Base-by-base conservation (phyloP, 2,888 invertebrate genomes). In the Macaria liturata region DNA sequence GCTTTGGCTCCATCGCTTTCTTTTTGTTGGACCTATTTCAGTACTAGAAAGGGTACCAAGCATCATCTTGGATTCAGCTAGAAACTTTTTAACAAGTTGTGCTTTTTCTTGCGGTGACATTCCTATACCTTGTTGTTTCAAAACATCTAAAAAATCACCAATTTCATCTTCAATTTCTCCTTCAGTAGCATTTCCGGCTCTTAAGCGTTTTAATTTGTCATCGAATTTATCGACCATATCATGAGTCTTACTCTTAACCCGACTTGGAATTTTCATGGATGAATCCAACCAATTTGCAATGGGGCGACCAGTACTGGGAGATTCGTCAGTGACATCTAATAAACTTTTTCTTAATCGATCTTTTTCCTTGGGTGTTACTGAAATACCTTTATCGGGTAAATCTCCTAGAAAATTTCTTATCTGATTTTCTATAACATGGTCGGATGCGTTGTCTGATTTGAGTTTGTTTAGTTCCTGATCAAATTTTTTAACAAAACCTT, bases 91-190 rank as follows among this genome's bases (percentile, higher is more conserved):
- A 32, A 40, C 5, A 4, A 37, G 34, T 37, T 37, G 34, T 6
- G 7, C 34, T 37, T 37, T 37, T 7, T 37, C 34, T 37, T 37
- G 4, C 5, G 1, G 34, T 37, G 47, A 34, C 52, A 64, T 57
- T 43, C 40, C 48, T 46, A 62, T 61, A 0, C 57, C 46, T 55
- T 49, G 59, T 43, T 4, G 4, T 6, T 37, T 37, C 7, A 37
- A 37, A 4, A 37, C 7, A 7, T 37, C 49, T 30, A 75, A 34
- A 9, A 66, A 49, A 9, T 54, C 49, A 9, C 65, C 54, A 32
- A 67, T 56, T 66, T 63, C 64, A 5, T 62, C 53, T 63, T 49
- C 59, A 8, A 68, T 50, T 34, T 56, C 42, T 56, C 5, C 34
- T 4, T 37, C 34, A 37, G 34, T 37, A 3, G 34, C 39, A 42